Evolutionary conservation across 1,140 invertebrate species (phyloP).

Genomic region (Caenorhabditis tropicalis): DNA sequence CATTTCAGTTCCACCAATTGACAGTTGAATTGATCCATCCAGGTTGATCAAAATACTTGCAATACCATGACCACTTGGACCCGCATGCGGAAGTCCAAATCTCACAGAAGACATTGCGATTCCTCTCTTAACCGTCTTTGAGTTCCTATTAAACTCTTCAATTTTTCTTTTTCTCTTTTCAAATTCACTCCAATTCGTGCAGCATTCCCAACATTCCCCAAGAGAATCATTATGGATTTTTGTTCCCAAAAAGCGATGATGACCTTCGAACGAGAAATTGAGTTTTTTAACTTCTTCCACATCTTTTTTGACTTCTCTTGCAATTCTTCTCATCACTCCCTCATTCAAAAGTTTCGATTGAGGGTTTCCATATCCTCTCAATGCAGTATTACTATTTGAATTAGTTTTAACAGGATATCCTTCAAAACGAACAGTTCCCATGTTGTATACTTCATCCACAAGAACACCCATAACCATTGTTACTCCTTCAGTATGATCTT

Average conservation of each 20-base stretch:
- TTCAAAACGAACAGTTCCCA: constrained; percentile 69
- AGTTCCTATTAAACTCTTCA: constrained; percentile 80
- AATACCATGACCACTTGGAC: constrained; percentile 81
- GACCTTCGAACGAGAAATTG: constrained; percentile 50
- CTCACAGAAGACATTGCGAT: constrained; percentile 84
- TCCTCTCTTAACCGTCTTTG: constrained; percentile 86
- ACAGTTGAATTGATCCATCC: constrained; percentile 59
- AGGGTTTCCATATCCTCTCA: constrained; percentile 73
- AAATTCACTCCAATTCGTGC: constrained; percentile 79
- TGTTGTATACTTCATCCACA: constrained; percentile 64
- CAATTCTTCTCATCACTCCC: constrained; percentile 69
- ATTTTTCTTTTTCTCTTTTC: constrained; percentile 76
- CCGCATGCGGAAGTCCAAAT: constrained; percentile 84
- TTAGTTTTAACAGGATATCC: constrained; percentile 73
- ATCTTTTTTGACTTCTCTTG: constrained; percentile 60
- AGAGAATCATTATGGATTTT: not conserved
- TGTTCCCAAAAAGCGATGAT: not conserved
- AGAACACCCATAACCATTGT: constrained; percentile 26
- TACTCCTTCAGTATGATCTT: constrained; percentile 45
- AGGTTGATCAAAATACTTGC: constrained; percentile 60
- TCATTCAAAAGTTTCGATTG: constrained; percentile 72
- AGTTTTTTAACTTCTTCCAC: constrained; percentile 53
- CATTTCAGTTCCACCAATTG: constrained; percentile 66
- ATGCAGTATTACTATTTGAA: constrained; percentile 73
- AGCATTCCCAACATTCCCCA: constrained; percentile 83